Conservation (phyloP, 30 jellyfish, hydroid and myxozoan species). For the Rhopilema esculentum region DNA sequence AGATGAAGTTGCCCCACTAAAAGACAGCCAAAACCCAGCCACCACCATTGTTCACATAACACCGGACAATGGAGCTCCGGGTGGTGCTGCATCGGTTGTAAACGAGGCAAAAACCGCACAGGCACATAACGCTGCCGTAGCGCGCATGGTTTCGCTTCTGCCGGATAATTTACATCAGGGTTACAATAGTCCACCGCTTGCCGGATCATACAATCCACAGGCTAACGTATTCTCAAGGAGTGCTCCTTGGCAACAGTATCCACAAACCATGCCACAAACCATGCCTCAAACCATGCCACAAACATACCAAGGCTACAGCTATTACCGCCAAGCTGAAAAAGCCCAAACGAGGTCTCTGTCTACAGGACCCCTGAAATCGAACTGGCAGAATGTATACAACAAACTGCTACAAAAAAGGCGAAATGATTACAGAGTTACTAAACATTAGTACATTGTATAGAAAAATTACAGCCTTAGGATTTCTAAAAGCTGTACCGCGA, state of each 20-base stretch:
- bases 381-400: slow-evolving; percentile 16
- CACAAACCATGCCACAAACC: background rate
- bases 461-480: no score
- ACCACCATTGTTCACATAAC: slow-evolving; percentile 41
- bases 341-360: slow-evolving; percentile 14
- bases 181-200: background rate
- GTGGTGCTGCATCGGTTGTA: slow-evolving; percentile 70
- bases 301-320: background rate
- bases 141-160: slow-evolving; percentile 52
- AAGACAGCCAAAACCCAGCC: background rate
- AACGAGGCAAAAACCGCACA: slow-evolving; percentile 35
- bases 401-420: slow-evolving; percentile 2
- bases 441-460: background rate
- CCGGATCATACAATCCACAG: background rate
- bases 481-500: no score
- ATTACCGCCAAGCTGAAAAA: background rate
- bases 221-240: slow-evolving; percentile 7
- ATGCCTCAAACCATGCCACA: background rate
- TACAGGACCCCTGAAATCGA: background rate
- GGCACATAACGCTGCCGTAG: slow-evolving; percentile 14
- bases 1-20: slow-evolving; percentile 10
- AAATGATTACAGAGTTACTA: background rate
- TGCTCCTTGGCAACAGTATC: background rate
- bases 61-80: slow-evolving; percentile 72
- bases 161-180: slow-evolving; percentile 23